Conservation (phyloP, 1,140 invertebrate species). For the Mylabris phalerata region DNA sequence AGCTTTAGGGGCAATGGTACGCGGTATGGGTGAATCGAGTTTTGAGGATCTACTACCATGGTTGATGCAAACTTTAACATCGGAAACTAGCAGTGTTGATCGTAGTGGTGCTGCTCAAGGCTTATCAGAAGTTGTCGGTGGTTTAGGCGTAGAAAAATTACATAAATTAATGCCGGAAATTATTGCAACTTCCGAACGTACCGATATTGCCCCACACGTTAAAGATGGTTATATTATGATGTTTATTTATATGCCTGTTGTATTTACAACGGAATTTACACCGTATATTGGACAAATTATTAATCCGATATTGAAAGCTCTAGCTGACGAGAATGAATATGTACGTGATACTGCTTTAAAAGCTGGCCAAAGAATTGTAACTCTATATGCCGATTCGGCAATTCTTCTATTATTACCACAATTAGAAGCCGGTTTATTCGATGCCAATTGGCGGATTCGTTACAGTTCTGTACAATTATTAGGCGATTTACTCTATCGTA, state of each 20-base stretch:
- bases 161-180: conserved; percentile 98
- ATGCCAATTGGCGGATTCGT: conserved; percentile 97
- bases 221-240: conserved; percentile 99
- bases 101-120: conserved; percentile 97
- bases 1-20: conserved; percentile 94
- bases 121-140: conserved; percentile 88
- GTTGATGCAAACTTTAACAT: conserved; percentile 98
- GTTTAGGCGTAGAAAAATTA: conserved; percentile 89
- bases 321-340: conserved; percentile 99
- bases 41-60: conserved; percentile 95
- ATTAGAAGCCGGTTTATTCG: conserved; percentile 87
- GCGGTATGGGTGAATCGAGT: conserved; percentile 91
- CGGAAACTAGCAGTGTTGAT: conserved; percentile 91
- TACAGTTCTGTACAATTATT: conserved; percentile 94
- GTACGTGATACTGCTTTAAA: conserved; percentile 94
- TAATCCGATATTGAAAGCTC: conserved; percentile 92
- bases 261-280: conserved; percentile 92
- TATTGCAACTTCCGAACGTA: conserved; percentile 87
- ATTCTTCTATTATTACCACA: conserved; percentile 90
- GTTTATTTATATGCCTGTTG: conserved; percentile 98
- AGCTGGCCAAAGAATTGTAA: conserved; percentile 96
- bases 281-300: conserved; percentile 97
- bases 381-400: conserved; percentile 92
- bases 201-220: conserved; percentile 94
- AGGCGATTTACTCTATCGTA: conserved; percentile 92